Evolutionary conservation across 1,140 invertebrate genomes (phyloP), one percentile per base, ranked within the genome.

Genomic region (Onthophagus taurus): DNA sequence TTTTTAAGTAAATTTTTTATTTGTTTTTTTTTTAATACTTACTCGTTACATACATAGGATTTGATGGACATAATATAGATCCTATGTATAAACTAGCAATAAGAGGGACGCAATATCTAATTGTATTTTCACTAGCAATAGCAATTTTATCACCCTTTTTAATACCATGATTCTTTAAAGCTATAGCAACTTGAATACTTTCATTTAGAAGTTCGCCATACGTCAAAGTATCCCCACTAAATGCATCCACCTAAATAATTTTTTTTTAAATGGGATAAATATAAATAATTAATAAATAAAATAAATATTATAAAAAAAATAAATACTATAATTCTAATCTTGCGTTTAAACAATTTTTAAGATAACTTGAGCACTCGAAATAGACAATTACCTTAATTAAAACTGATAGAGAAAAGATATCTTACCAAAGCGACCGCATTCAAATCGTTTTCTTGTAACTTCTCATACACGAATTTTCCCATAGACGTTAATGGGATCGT

Each of bases 71-170:
- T 12, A 70, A 38, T 5, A 67, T 64, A 14, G 68, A 69, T 2
- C 74, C 72, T 1, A 68, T 51, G 31, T 64, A 71, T 14, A 73
- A 57, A 2, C 61, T 50, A 0, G 65, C 70, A 31, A 71, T 63
- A 14, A 64, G 52, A 3, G 67, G 53, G 7, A 72, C 24, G 3
- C 68, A 54, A 48, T 64, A 77, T 48, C 71, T 64, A 0, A 69
- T 37, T 39, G 65, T 60, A 52, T 77, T 78, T 48, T 78, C 75
- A 44, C 69, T 69, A 26, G 61, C 68, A 43, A 77, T 53, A 0
- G 58, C 66, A 11, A 78, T 54, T 41, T 66, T 65, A 52, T 78
- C 74, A 13, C 69, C 69, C 4, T 57, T 26, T 47, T 65, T 61
- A 0, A 72, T 48, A 7, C 63, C 64, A 17, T 58, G 44, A 17